Base-by-base conservation (phyloP, 2,113 vertebrate species). In the Proteles cristata region DNA sequence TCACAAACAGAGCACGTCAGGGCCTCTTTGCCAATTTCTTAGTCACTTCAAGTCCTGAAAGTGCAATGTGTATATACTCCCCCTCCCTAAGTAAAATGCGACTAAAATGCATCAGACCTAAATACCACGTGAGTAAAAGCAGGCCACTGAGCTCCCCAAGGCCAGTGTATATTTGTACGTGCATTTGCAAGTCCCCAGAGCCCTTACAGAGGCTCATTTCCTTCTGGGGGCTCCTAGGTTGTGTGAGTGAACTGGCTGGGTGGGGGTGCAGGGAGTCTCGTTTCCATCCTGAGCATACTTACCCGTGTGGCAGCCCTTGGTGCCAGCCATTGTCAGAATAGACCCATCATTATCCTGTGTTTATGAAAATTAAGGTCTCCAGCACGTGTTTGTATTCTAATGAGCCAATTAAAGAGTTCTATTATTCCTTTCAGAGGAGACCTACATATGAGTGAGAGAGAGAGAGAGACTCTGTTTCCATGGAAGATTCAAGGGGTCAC, bases 351-450 rank as follows among this genome's bases (percentile, higher is more conserved):
- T 95, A 48, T 66, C 55, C 68, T 43, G 65, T 92, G 28, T 95
- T 96, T 87, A 81, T 94, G 69, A 85, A 96, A 85, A 92, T 83
- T 69, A 10, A 97, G 71, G 80, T 81, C 33, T 77, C 77, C 79
- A n/a, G 77, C 39, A 1, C 55, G 35, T 43, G 48, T 96, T 96
- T 97, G 23, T 93, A 76, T 92, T 90, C 76, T 96, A 90, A 84
- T 92, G 87, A 95, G 39, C 45, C 50, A 84, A 48, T 84, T 79
- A 93, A 74, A 92, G 31, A 65, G 8, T 96, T 77, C 55, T 85
- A 5, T 31, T 86, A n/a, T 69, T 96, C 26, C 28, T 94, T 92
- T 93, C 86, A 80, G 55, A 88, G 63, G n/a, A 93, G 26, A 87
- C 12, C 39, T 81, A 35, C 15, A 45, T 71, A 87, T 43, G 19